Evolutionary conservation across 2,113 vertebrate species (phyloP).

Genomic region (Pomatostomus ruficeps): DNA sequence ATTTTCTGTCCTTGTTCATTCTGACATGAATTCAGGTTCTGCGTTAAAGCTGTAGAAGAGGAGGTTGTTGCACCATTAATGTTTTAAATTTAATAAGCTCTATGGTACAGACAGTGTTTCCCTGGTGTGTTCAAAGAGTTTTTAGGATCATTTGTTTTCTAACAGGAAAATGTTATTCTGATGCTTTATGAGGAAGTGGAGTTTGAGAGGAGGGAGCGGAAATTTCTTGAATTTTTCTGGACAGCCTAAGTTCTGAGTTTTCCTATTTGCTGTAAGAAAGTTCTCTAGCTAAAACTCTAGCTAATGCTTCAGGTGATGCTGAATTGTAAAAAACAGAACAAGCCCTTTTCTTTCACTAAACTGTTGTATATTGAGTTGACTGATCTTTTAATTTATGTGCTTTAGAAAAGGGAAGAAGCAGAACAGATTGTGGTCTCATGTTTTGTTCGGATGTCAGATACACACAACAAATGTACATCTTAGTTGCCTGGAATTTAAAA

Average conservation of each 20-base stretch:
- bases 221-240: neutral
- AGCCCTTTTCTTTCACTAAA: neutral
- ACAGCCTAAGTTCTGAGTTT: neutral
- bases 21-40: neutral
- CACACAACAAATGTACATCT: constrained; percentile 46
- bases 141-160: neutral
- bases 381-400: constrained; percentile 38
- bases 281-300: neutral
- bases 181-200: neutral
- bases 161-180: neutral
- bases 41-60: neutral
- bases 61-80: neutral
- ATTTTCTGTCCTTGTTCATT: neutral
- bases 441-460: constrained; percentile 45
- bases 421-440: neutral
- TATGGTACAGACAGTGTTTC: neutral
- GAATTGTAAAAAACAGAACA: constrained; percentile 9
- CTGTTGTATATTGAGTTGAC: constrained; percentile 1
- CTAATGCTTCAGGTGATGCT: neutral
- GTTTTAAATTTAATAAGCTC: neutral
- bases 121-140: neutral
- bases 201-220: neutral
- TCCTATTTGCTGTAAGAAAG: neutral
- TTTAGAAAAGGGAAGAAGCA: constrained; percentile 36
- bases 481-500: constrained; percentile 27